Evolutionary conservation across 2,888 invertebrate genomes (phyloP).

Genomic region (Agriopis marginaria): DNA sequence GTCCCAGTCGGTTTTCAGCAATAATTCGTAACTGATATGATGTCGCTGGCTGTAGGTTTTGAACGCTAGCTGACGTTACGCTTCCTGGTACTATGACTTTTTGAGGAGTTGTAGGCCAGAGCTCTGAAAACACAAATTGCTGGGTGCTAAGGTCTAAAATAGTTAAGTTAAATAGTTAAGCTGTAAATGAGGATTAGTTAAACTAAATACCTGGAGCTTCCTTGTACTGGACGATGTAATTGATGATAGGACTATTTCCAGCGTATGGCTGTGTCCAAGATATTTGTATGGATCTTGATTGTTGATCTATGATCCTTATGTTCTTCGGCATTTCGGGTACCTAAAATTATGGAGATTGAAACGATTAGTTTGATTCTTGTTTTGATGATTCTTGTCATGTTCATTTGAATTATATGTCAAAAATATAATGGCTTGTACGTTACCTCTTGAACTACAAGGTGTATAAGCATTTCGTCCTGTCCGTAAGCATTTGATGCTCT

Average conservation of each 20-base stretch:
- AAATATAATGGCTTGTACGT: neutral
- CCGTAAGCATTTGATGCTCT: conserved; percentile 96
- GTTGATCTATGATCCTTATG: conserved; percentile 93
- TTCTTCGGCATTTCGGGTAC: conserved; percentile 96
- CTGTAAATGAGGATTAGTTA: neutral
- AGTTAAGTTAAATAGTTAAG: neutral
- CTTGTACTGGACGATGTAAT: conserved; percentile 96
- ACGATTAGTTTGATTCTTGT: neutral
- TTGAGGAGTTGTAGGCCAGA: conserved; percentile 93
- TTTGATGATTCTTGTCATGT: too few relatives aligned
- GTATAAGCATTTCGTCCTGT: conserved; percentile 95
- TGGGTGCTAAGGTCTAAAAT: conserved; percentile 5
- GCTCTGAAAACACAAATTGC: conserved; percentile 82
- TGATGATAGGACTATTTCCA: conserved; percentile 95
- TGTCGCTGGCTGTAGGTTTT: conserved; percentile 93
- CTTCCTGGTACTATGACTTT: conserved; percentile 93
- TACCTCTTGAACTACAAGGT: conserved; percentile 95
- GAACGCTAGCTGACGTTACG: conserved; percentile 93
- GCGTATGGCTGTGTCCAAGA: conserved; percentile 96
- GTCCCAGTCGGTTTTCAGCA: conserved; percentile 95
- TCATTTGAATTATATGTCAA: neutral
- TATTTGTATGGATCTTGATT: conserved; percentile 93
- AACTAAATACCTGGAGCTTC: conserved; percentile 89
- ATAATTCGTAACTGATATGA: conserved; percentile 95
- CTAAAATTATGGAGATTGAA: conserved; percentile 76